Percentiles rank a stretch among this genome's conserved stretches.
These are phyloP conservation scores for Gallinago nigripennis DNA, from an alignment of 2,797 vertebrate species.

Conservation along the genomic window DNA sequence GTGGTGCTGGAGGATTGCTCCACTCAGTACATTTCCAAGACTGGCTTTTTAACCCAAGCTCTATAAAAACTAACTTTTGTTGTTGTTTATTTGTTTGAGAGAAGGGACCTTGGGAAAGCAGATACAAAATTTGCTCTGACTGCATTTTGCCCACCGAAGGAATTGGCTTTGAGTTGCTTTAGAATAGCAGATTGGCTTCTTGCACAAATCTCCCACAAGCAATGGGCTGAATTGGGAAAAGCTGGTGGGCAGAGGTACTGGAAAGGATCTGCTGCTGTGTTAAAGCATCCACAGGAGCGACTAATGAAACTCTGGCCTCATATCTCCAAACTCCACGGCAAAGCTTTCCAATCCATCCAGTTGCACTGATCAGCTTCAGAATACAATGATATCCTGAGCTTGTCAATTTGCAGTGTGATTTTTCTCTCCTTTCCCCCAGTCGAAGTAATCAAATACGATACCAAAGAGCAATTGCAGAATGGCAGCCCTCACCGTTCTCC, in stretches of 20 bases:
- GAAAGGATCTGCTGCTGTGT: constrained; percentile 14
- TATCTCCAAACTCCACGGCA: neutral
- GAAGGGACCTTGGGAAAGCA: constrained; percentile 55
- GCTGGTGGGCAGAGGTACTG: constrained; percentile 44
- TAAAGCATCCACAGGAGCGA: neutral
- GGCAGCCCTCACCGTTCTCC: neutral
- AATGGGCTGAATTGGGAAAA: constrained; percentile 28
- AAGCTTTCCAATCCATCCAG: neutral
- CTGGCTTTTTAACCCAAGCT: constrained; percentile 45
- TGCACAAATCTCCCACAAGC: constrained; percentile 16
- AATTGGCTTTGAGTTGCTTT: constrained; percentile 33
- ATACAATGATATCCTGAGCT: neutral
- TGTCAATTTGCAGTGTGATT: neutral
- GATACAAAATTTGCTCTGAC: neutral
- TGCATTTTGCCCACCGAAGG: neutral
- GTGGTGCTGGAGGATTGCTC: constrained; percentile 61
- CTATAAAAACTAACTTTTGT: constrained; percentile 30
- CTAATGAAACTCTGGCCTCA: neutral
- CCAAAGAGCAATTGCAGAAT: neutral
- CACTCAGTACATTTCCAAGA: constrained; percentile 59
- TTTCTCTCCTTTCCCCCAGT: neutral
- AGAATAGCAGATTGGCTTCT: constrained; percentile 27
- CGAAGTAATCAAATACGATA: neutral
- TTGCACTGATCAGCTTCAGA: neutral
- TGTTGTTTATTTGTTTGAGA: constrained; percentile 56